phyloP scores from a whole-genome alignment of 2,113 vertebrate genomes.

The Psittacus erithacus region DNA sequence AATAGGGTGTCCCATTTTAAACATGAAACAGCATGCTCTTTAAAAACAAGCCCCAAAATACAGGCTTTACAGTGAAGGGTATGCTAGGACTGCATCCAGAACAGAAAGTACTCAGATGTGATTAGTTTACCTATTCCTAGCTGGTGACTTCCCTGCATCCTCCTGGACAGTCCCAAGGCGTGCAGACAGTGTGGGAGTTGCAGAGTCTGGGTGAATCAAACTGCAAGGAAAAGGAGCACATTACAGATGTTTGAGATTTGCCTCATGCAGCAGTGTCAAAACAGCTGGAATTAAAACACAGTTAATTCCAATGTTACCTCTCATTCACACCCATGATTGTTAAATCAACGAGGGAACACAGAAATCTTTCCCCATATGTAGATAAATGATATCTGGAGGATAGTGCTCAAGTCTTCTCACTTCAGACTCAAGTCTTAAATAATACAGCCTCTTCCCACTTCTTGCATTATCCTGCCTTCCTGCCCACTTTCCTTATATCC shows the following conservation, averaged over 20 bases:
- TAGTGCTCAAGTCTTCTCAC: not conserved
- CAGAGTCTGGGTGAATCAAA: constrained; percentile 91
- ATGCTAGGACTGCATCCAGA: not conserved
- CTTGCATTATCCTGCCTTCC: not conserved
- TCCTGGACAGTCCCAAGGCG: constrained; percentile 89
- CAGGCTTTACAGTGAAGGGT: not conserved
- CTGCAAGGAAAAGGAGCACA: constrained; percentile 69
- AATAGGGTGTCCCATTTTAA: not conserved
- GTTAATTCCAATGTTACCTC: not conserved
- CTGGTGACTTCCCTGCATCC: constrained; percentile 92
- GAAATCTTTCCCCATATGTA: not conserved
- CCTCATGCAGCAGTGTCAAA: not conserved
- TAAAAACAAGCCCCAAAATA: not conserved
- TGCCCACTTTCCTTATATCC: not conserved
- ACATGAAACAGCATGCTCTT: not conserved
- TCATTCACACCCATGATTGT: not conserved
- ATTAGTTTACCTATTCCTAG: constrained; percentile 86
- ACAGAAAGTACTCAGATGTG: not conserved
- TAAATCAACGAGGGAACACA: not conserved
- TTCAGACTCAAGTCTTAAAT: not conserved
- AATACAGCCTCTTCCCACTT: not conserved
- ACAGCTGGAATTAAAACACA: not conserved
- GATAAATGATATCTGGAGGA: not conserved
- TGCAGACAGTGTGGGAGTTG: constrained; percentile 81
- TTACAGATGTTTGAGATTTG: not conserved